A percentile compares a stretch with the other conserved stretches of the same genome.
These are phyloP conservation scores for Apodemia mormo DNA, from an alignment of 2,888 invertebrate genomes.

Conservation along the genomic window DNA sequence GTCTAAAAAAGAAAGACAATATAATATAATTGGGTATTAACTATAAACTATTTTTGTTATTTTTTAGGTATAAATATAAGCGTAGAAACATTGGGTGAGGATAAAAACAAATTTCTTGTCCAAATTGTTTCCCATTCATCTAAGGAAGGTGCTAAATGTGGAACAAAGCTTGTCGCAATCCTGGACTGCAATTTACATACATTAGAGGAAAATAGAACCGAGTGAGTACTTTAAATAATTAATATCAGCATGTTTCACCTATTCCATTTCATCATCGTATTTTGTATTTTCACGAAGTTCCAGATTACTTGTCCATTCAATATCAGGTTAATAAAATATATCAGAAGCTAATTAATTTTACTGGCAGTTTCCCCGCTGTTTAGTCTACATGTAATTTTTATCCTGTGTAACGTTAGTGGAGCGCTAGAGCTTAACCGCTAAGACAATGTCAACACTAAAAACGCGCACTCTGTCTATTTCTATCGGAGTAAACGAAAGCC, in stretches of 20 bases:
- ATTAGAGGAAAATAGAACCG: constrained; percentile 84
- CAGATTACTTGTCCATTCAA: not conserved
- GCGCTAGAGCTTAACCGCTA: too few relatives aligned
- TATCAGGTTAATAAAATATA: too few relatives aligned
- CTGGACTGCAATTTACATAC: constrained; percentile 83
- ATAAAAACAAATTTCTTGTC: constrained; percentile 79
- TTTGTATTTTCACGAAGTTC: not conserved
- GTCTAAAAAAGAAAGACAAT: too few relatives aligned
- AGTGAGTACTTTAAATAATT: constrained; percentile 54
- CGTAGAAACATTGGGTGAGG: constrained; percentile 71
- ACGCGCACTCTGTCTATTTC: too few relatives aligned
- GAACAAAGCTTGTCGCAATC: constrained; percentile 82
- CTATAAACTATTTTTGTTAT: not conserved
- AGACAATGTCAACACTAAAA: too few relatives aligned
- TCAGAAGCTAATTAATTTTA: too few relatives aligned
- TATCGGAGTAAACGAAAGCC: too few relatives aligned
- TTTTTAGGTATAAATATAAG: constrained; percentile 64
- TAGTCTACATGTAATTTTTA: too few relatives aligned
- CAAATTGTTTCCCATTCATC: constrained; percentile 83
- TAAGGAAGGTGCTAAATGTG: constrained; percentile 78
- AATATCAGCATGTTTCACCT: not conserved
- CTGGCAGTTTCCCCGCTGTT: too few relatives aligned
- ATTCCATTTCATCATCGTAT: not conserved
- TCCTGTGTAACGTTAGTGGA: too few relatives aligned
- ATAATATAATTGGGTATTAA: too few relatives aligned